Evolutionary conservation across 2,113 vertebrate species (phyloP).

Genomic region (Harpagus bidentatus): DNA sequence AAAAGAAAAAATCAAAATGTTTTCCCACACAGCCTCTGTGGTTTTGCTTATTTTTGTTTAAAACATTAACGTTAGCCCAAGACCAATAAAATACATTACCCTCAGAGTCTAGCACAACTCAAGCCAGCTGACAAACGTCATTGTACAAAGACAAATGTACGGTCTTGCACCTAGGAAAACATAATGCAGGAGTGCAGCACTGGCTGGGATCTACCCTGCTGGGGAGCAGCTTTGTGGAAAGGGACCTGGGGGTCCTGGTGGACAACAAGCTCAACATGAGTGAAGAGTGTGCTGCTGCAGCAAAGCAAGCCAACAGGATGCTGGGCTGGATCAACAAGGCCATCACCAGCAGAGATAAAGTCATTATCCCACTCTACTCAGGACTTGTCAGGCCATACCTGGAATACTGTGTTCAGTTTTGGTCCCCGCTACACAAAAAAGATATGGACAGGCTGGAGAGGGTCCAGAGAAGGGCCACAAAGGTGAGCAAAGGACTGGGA

Average conservation of each 20-base stretch:
- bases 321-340: neutral
- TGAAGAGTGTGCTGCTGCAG: neutral
- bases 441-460: neutral
- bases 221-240: neutral
- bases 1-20: neutral
- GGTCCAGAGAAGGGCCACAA: neutral
- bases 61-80: neutral
- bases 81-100: neutral
- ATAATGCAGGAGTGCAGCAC: neutral
- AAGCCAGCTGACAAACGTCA: neutral
- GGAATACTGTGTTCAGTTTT: neutral
- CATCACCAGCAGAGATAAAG: neutral
- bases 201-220: neutral
- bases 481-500: neutral
- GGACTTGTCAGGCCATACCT: neutral
- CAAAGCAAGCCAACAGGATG: neutral
- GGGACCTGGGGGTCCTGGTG: neutral
- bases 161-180: neutral
- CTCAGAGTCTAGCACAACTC: neutral
- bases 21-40: neutral
- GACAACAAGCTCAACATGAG: neutral
- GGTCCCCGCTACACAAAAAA: neutral
- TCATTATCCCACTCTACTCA: neutral
- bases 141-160: neutral
- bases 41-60: neutral